Evolutionary conservation across 2,113 vertebrate genomes (phyloP), one percentile per base, ranked within the genome.

Genomic region (Hiodon alosoides): DNA sequence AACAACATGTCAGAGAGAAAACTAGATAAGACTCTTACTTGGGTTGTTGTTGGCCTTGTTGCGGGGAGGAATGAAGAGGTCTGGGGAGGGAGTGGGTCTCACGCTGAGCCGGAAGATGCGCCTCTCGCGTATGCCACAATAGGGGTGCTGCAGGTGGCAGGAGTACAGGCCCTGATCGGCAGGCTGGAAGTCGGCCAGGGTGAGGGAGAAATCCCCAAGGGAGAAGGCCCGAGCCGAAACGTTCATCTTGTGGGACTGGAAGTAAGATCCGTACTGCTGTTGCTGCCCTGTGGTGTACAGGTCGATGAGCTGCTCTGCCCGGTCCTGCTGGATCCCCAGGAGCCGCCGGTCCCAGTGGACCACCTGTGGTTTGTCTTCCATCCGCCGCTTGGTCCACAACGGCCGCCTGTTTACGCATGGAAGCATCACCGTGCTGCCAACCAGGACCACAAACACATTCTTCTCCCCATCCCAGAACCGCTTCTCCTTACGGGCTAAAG

Each of bases 131-230:
- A 98, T 89, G 0, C 96, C 96, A 0, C 97, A 99, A 90, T 99
- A 99, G 82, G 98, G 96, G 59, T 99, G 97, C 79, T 98, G 96
- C 79, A 99, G 88, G 82, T 97, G 93, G 82, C 97, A 99, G 17
- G 94, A 96, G 77, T 98, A 99, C 31, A 94, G 92, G 70, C 96
- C 97, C 81, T 93, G 93, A 1, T 98, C 93, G 0, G 86, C 86
- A 0, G 85, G 91, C 77, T 89, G 93, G 87, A 98, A 81, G 67
- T 81, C 74, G 0, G 88, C 83, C 64, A 92, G 84, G 68, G 82
- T 78, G 76, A 99, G 89, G 0, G 96, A 98, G 86, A 99, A 99
- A 79, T 99, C 96, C 0, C 97, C 97, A 3, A 90, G 67, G 3
- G 89, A 89, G 46, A 99, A 99, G 16, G 96, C 94, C 0, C 89